These are phyloP conservation scores for Conchocele bisecta DNA, from an alignment of 2,888 invertebrate species.

Conservation along the genomic window DNA sequence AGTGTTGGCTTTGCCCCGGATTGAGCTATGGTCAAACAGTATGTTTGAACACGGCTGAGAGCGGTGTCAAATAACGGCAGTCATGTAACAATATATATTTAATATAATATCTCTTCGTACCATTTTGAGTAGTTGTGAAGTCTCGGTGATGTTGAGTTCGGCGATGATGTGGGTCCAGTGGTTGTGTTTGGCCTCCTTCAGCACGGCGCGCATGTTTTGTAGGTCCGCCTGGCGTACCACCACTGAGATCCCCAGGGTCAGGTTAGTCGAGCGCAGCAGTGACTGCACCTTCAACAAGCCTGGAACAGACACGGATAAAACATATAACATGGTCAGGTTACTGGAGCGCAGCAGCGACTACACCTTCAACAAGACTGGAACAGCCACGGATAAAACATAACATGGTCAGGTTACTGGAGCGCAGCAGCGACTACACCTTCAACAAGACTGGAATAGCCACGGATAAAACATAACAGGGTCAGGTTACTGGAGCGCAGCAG, in stretches of 20 bases:
- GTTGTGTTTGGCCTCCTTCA: conserved; percentile 93
- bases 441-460: background rate
- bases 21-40: no score
- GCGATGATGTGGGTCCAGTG: conserved; percentile 94
- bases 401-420: background rate
- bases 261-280: conserved; percentile 85
- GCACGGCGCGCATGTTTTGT: conserved; percentile 85
- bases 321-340: background rate
- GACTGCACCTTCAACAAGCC: conserved; percentile 89
- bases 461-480: background rate
- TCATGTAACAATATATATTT: no score
- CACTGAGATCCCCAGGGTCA: conserved; percentile 87
- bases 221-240: conserved; percentile 87
- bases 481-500: background rate
- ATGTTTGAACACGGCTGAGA: no score
- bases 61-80: no score
- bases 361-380: background rate
- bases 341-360: background rate
- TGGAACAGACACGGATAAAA: conserved; percentile 77
- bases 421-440: background rate
- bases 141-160: conserved; percentile 90
- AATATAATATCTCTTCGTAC: no score
- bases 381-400: background rate
- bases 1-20: no score
- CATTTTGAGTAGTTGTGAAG: conserved; percentile 92